Evolutionary conservation across 1,140 invertebrate genomes (phyloP), one percentile per base, ranked within the genome.

Genomic region (Diachasma alloeum): DNA sequence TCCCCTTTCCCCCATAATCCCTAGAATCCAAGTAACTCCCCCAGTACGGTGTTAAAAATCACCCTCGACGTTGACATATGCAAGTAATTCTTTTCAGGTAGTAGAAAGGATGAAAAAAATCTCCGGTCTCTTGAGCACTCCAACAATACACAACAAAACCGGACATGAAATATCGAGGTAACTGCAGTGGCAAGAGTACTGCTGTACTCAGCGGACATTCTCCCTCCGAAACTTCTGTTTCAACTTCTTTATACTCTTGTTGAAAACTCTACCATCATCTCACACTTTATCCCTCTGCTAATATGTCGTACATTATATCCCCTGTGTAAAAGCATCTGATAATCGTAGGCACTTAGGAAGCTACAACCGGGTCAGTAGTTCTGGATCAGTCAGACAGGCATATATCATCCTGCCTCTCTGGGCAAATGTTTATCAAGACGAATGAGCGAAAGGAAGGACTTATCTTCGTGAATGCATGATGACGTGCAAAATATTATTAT

Each of bases 111-210:
- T 36, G 53, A 56, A 72, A 37, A 70, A 66, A 66, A 66, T 36
- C 19, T 15, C 4, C 26, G 36, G 19, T 13, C 22, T 39, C 17
- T 48, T 59, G 53, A 59, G 26, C 22, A 37, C 66, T 68, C 24
- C 31, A 36, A 39, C 66, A 68, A n/a, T n/a, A 39, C 66, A 72
- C 19, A 71, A 37, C 17, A 56, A n/a, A 39, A 73, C 48, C 36
- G 31, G 73, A 74, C 56, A 74, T 74, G 73, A 74, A 74, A 74
- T 74, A 74, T 74, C 22, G 39, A 67, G 31, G 73, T 67, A 56
- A 39, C 73, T 67, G 37, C 22, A 22, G n/a, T n/a, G n/a, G n/a
- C n/a, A n/a, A n/a, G n/a, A n/a, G n/a, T n/a, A n/a, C n/a, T n/a
- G n/a, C n/a, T n/a, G 56, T 22, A 59, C 53, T 59, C 53, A 15